Evolutionary conservation across 2,888 invertebrate genomes (phyloP).

Genomic region (Napeogenes inachia): DNA sequence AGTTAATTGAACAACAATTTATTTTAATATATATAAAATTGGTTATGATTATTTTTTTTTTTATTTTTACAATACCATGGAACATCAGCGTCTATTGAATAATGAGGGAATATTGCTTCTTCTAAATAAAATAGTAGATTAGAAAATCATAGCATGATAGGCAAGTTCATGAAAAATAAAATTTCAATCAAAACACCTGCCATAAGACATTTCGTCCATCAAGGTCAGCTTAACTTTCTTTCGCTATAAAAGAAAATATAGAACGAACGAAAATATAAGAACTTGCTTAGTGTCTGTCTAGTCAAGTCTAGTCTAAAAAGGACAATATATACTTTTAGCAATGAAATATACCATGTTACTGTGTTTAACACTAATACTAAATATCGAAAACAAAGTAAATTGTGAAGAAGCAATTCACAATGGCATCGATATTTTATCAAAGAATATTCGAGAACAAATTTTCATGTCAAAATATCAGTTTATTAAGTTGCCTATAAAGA

Average conservation of each 20-base stretch:
- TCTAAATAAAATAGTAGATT: conserved; percentile 1
- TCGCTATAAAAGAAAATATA: conserved; percentile 47
- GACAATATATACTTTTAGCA: neutral
- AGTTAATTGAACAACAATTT: too few relatives aligned
- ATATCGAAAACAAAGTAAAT: neutral
- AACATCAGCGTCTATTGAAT: neutral
- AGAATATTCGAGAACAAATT: neutral
- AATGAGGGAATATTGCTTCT: neutral
- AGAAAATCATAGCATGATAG: conserved; percentile 16
- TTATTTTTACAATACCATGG: too few relatives aligned
- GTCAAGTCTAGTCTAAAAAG: too few relatives aligned
- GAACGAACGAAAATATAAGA: neutral
- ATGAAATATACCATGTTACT: conserved; percentile 6
- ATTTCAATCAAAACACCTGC: conserved; percentile 74
- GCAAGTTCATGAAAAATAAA: conserved; percentile 59
- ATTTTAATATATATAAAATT: too few relatives aligned
- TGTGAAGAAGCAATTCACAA: neutral
- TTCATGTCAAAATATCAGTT: neutral
- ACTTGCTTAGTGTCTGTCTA: neutral
- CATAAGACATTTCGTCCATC: conserved; percentile 46
- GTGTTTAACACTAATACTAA: neutral
- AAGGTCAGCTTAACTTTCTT: conserved; percentile 44
- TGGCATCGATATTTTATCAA: neutral
- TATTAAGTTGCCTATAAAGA: neutral
- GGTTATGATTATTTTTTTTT: too few relatives aligned